phyloP scores from a whole-genome alignment of 2,113 vertebrate genomes.

The Aplodontia rufa region DNA sequence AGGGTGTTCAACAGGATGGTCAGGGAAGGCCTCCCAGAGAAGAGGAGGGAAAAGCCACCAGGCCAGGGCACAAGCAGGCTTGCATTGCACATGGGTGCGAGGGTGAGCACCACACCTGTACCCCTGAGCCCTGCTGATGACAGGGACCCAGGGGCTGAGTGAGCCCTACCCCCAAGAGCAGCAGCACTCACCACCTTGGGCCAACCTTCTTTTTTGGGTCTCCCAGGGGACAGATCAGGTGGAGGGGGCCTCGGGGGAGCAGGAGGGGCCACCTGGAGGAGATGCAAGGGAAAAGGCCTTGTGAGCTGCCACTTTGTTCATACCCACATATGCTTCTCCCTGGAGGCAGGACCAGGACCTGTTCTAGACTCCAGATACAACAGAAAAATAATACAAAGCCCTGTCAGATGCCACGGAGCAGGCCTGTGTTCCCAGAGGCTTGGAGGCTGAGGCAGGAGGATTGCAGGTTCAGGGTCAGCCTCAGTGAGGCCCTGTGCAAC shows the following conservation, averaged over 20 bases:
- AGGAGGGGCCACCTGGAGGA: not conserved
- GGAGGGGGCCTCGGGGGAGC: not conserved
- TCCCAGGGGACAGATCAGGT: not conserved
- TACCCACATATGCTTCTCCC: not conserved
- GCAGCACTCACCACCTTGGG: not conserved
- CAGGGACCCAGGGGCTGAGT: not conserved
- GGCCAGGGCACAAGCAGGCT: not conserved
- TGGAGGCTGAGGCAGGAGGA: too few species aligned
- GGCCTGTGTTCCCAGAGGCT: too few species aligned
- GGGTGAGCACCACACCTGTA: fast-evolving
- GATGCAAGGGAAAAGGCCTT: fast-evolving
- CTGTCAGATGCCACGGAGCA: too few species aligned
- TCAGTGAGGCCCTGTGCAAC: too few species aligned
- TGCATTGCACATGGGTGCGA: not conserved
- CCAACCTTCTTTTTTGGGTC: not conserved
- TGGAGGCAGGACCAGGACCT: not conserved
- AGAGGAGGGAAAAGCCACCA: not conserved
- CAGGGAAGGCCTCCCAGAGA: not conserved
- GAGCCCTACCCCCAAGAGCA: not conserved
- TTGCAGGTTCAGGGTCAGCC: too few species aligned
- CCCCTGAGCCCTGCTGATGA: not conserved
- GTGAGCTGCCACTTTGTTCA: fast-evolving
- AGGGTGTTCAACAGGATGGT: not conserved
- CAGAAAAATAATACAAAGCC: too few species aligned
- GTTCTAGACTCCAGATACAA: not conserved